Evolutionary conservation across 2,113 vertebrate genomes (phyloP).

Genomic region (Todiramphus chloris): DNA sequence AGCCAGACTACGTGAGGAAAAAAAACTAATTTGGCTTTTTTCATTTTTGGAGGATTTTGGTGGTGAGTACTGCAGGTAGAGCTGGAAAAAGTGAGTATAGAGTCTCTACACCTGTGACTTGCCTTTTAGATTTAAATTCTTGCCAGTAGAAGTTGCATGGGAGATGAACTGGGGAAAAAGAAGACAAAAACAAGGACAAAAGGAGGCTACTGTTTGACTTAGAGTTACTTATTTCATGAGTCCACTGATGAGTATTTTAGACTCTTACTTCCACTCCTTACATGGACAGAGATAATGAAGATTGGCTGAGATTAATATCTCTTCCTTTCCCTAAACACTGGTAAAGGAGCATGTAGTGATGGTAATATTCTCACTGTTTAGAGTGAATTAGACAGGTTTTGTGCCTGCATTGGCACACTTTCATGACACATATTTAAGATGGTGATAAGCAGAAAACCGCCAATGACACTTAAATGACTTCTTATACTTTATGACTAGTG

Average conservation of each 20-base stretch:
- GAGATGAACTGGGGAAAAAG: rapidly evolving
- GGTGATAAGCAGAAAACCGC: neutral
- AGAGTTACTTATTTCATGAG: neutral
- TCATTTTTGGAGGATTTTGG: neutral
- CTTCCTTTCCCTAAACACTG: neutral
- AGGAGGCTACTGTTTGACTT: neutral
- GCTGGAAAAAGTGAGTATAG: neutral
- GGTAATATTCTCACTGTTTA: neutral
- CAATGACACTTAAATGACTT: neutral
- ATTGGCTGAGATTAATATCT: neutral
- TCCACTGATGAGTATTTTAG: neutral
- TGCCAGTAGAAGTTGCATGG: neutral
- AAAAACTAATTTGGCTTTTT: neutral
- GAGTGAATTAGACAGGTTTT: neutral
- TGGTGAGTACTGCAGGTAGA: neutral
- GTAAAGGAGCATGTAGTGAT: neutral
- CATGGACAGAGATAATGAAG: neutral
- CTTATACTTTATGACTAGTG: neutral
- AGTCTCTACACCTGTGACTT: neutral
- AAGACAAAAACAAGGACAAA: neutral
- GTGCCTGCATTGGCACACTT: neutral
- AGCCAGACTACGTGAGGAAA: neutral
- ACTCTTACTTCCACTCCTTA: neutral
- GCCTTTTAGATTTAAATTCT: neutral
- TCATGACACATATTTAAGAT: neutral